These are phyloP conservation scores for Rattus norvegicus DNA, from an alignment of 2,113 vertebrate species.

Conservation along the genomic window GRCr8 NC_086020.1:211426001-211426500, in stretches of 20 bases:
- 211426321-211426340: too few species aligned
- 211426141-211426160: conserved; percentile 6
- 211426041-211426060: rapidly evolving
- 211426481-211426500: too few species aligned
- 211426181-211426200: not conserved
- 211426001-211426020: not conserved
- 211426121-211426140: not conserved
- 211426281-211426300: not conserved
- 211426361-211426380: too few species aligned
- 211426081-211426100: not conserved
- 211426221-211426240: not conserved
- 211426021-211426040: not conserved
- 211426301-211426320: not conserved
- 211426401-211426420: too few species aligned
- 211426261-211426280: not conserved
- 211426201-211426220: not conserved
- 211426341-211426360: too few species aligned
- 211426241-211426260: not conserved
- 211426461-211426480: too few species aligned
- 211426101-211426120: not conserved
- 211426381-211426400: too few species aligned
- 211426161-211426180: not conserved
- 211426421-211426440: too few species aligned
- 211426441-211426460: too few species aligned
- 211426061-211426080: not conserved